Conservation (phyloP, 1,140 invertebrate genomes). For the Tyrophagus putrescentiae region DNA sequence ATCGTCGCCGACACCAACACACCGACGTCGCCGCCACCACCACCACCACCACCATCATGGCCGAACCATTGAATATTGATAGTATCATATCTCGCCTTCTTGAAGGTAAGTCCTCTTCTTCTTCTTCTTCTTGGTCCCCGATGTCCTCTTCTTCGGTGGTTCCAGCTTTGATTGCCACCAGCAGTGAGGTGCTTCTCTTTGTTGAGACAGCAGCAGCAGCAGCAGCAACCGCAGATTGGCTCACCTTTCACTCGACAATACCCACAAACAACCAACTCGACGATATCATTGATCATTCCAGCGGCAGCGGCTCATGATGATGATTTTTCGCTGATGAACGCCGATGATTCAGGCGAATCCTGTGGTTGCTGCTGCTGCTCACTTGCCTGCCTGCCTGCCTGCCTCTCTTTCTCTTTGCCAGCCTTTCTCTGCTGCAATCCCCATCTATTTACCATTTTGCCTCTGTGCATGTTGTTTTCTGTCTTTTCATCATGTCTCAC, state of each 20-base stretch:
- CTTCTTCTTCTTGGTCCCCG: background rate
- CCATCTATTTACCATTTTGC: background rate
- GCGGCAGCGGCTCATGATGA: too few species aligned
- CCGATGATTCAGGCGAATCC: background rate
- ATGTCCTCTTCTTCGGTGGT: background rate
- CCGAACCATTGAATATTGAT: constrained; percentile 29
- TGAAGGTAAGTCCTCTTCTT: constrained; percentile 25
- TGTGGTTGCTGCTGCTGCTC: background rate
- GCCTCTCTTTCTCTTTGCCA: background rate
- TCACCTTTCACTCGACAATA: too few species aligned
- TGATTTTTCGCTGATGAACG: too few species aligned
- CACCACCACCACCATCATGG: background rate
- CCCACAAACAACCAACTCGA: too few species aligned
- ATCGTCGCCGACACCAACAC: background rate
- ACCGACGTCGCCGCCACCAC: background rate
- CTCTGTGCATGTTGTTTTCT: background rate
- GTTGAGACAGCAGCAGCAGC: too few species aligned
- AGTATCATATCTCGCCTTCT: constrained; percentile 28
- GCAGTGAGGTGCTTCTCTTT: too few species aligned
- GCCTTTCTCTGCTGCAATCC: background rate
- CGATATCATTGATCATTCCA: too few species aligned
- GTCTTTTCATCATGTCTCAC: background rate
- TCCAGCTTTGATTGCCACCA: too few species aligned
- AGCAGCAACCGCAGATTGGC: too few species aligned
- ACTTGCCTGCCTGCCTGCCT: too few species aligned